A percentile compares a stretch with the other conserved stretches of the same genome.
These are phyloP conservation scores for Nezara viridula DNA, from an alignment of 2,888 invertebrate species.

Conservation along the genomic window DNA sequence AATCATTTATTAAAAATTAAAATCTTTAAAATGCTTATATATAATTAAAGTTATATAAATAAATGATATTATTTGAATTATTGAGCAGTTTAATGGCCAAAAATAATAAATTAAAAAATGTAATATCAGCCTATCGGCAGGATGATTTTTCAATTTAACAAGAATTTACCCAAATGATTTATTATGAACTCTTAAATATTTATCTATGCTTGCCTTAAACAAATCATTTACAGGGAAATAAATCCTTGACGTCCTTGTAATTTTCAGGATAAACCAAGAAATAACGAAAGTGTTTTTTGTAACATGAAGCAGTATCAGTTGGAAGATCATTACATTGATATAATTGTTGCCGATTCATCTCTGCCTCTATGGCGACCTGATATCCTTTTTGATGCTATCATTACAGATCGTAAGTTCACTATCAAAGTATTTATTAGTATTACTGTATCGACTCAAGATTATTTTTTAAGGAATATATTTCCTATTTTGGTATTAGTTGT, in stretches of 20 bases:
- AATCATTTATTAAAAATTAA: too few relatives aligned
- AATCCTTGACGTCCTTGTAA: not conserved
- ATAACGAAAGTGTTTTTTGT: conserved; percentile 87
- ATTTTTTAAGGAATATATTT: not conserved
- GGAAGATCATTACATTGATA: conserved; percentile 83
- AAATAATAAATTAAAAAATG: not conserved
- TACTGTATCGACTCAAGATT: not conserved
- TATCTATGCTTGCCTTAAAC: not conserved
- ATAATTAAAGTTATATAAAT: too few relatives aligned
- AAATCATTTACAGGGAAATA: not conserved
- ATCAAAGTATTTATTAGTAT: conserved; percentile 45
- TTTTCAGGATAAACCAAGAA: conserved; percentile 66
- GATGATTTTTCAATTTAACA: not conserved
- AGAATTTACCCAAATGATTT: not conserved
- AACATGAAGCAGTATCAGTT: conserved; percentile 93
- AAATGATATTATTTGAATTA: not conserved
- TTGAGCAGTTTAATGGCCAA: not conserved
- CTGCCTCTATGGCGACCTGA: conserved; percentile 81
- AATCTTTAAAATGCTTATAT: too few relatives aligned
- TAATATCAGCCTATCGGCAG: not conserved
- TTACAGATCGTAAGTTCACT: conserved; percentile 90
- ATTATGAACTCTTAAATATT: not conserved
- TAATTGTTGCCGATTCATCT: conserved; percentile 93
- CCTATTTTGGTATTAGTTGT: not conserved
- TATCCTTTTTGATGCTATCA: conserved; percentile 88